Evolutionary conservation across 1,140 invertebrate genomes (phyloP).

Genomic region (Steinernema khuongi): DNA sequence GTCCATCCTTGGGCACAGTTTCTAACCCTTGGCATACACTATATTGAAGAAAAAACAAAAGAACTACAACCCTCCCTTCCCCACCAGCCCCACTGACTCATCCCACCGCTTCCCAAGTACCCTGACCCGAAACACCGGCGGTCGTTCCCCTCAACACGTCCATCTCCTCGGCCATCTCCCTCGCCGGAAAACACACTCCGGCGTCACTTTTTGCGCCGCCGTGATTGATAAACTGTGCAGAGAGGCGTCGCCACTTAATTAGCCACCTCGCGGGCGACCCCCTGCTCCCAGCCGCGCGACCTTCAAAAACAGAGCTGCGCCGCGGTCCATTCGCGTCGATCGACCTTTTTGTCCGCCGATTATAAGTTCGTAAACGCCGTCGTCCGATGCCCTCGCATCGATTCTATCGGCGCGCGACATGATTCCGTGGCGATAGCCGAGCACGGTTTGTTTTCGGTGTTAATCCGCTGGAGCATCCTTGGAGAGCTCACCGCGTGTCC

Average conservation of each 20-base stretch:
- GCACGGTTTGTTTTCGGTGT: background rate
- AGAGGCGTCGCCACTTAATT: background rate
- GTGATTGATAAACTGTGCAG: background rate
- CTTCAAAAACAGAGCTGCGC: background rate
- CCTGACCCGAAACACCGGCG: no score
- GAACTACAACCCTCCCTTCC: no score
- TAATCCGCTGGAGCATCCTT: background rate
- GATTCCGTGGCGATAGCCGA: background rate
- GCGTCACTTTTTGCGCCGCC: background rate
- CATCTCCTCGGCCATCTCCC: no score
- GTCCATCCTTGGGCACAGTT: no score
- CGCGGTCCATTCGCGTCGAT: background rate
- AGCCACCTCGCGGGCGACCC: background rate
- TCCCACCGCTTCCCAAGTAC: no score
- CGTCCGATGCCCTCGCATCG: background rate
- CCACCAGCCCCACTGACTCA: no score
- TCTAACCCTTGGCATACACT: no score
- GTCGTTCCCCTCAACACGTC: no score
- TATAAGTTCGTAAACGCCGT: conserved; percentile 7
- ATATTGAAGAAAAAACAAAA: no score
- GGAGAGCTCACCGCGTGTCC: background rate
- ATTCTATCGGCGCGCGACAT: background rate
- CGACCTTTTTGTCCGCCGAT: background rate
- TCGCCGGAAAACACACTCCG: background rate
- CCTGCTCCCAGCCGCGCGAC: background rate